Percentiles rank a stretch among this genome's conserved stretches.
phyloP scores from a whole-genome alignment of 2,113 vertebrate species.

The Neogobius melanostomus region DNA sequence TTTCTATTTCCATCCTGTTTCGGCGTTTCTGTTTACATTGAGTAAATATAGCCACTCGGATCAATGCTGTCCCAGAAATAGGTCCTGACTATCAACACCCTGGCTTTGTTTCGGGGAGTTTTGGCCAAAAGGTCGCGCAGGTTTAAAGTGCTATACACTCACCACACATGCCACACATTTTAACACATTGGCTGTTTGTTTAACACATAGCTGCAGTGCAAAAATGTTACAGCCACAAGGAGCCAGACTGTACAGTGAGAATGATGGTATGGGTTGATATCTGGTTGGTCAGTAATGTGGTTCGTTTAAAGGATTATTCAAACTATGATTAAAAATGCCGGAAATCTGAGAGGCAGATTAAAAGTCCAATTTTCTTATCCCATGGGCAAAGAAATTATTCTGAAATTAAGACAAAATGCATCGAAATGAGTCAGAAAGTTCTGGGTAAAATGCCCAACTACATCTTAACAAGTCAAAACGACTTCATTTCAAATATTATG shows the following conservation, averaged over 20 bases:
- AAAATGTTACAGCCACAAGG: background rate
- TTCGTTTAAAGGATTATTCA: background rate
- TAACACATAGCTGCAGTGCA: background rate
- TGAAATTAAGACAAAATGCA: too few species aligned
- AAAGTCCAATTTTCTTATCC: too few species aligned
- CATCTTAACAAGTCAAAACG: too few species aligned
- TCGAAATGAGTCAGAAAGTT: too few species aligned
- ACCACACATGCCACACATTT: background rate
- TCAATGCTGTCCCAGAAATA: slow-evolving; percentile 36
- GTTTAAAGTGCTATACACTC: background rate
- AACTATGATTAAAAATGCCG: too few species aligned
- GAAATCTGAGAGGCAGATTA: too few species aligned
- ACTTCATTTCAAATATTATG: too few species aligned
- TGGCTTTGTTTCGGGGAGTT: background rate
- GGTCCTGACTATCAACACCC: slow-evolving; percentile 18
- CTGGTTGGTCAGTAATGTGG: background rate
- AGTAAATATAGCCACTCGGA: slow-evolving; percentile 21
- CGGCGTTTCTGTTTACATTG: slow-evolving; percentile 17
- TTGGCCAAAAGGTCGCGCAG: background rate
- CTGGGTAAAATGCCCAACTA: too few species aligned
- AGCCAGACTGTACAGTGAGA: background rate
- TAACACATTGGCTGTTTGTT: background rate
- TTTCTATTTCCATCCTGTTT: background rate
- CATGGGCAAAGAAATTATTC: too few species aligned
- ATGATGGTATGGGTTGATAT: background rate